Percentiles rank a stretch among this genome's conserved stretches.
phyloP scores from a whole-genome alignment of 2,888 invertebrate genomes.

The Dryococelus australis region DNA sequence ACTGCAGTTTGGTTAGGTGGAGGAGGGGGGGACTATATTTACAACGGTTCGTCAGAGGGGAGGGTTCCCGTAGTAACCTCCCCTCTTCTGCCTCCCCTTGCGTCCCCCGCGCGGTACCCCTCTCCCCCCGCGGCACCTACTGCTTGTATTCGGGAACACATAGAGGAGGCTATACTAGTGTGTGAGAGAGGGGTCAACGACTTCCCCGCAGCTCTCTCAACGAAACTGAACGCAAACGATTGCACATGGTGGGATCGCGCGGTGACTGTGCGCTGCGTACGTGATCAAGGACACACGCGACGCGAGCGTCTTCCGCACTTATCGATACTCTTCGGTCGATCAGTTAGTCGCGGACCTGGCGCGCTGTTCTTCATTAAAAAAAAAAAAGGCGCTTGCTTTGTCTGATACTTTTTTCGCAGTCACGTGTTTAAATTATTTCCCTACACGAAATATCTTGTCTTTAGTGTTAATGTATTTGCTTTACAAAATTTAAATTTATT shows the following conservation, averaged over 20 bases:
- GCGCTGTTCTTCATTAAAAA: not conserved
- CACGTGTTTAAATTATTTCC: not conserved
- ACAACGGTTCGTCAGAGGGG: not conserved
- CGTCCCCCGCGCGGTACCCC: not conserved
- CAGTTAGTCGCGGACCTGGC: not conserved
- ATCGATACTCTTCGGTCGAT: not conserved
- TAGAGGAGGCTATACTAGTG: conserved; percentile 36
- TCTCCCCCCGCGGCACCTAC: not conserved
- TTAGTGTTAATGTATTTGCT: not conserved
- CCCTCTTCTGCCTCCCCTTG: not conserved
- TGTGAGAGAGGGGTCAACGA: conserved; percentile 39
- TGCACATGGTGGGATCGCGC: conserved; percentile 42
- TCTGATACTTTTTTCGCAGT: not conserved
- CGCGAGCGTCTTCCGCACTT: not conserved
- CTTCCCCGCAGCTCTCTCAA: conserved; percentile 31
- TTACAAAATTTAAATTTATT: not conserved
- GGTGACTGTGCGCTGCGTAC: conserved; percentile 38
- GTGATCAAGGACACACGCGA: conserved; percentile 42
- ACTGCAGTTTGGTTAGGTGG: not conserved
- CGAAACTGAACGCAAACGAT: conserved; percentile 42
- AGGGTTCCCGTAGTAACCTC: not conserved
- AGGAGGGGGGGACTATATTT: not conserved
- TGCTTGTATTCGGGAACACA: conserved; percentile 37
- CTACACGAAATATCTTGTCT: not conserved
- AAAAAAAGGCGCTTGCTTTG: not conserved